Evolutionary conservation across 1,140 invertebrate genomes (phyloP).

Genomic region (Camponotus vicinus): DNA sequence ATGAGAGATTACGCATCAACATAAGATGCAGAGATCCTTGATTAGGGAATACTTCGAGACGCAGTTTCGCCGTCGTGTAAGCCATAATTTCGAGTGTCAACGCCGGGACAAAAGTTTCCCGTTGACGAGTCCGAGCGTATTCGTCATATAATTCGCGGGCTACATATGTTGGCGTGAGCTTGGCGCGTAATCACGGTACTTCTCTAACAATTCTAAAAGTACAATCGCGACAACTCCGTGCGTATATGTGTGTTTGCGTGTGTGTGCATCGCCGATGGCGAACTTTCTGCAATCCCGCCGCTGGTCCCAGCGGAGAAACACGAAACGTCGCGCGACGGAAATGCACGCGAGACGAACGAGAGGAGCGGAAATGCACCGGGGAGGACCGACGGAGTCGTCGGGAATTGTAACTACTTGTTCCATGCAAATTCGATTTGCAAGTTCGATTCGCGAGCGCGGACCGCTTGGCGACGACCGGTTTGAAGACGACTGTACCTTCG

Average conservation of each 20-base stretch:
- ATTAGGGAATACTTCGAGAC: neutral
- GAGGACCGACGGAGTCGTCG: conserved; percentile 11
- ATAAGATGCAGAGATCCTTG: neutral
- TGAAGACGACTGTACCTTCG: conserved; percentile 26
- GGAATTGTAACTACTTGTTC: conserved; percentile 67
- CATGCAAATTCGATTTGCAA: conserved; percentile 79
- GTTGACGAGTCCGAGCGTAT: conserved; percentile 39
- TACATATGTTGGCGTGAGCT: conserved; percentile 9
- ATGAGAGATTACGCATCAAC: neutral
- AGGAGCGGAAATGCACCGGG: conserved; percentile 35
- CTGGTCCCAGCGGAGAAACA: conserved; percentile 22
- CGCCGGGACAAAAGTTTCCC: conserved; percentile 26
- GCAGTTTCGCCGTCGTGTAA: conserved; percentile 5
- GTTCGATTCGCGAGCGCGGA: conserved; percentile 65
- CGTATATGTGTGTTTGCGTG: neutral
- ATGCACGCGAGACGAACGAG: conserved; percentile 15
- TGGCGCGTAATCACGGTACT: conserved; percentile 36
- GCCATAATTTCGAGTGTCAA: conserved; percentile 39
- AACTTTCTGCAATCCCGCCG: conserved; percentile 53
- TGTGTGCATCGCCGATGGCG: neutral
- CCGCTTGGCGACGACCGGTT: conserved; percentile 17
- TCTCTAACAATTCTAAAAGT: conserved; percentile 53
- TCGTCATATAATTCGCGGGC: conserved; percentile 41
- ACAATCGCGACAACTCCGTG: conserved; percentile 29
- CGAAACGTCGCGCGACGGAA: conserved; percentile 42